Conservation (phyloP, 2,888 invertebrate genomes). For the Metalampra italica region DNA sequence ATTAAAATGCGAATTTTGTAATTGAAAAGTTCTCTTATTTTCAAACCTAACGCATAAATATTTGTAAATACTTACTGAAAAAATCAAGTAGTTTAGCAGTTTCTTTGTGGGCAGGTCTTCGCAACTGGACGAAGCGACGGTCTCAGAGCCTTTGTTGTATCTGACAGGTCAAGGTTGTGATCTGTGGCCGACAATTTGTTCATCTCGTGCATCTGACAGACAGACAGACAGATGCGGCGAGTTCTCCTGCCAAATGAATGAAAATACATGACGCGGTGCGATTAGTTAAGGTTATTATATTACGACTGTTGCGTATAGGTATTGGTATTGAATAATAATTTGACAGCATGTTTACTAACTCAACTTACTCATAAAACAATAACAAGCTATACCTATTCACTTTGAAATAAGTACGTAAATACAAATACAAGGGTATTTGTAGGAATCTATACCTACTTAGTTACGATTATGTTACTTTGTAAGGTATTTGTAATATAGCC, state of each 20-base stretch:
- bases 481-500: too few relatives aligned
- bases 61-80: not conserved
- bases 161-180: constrained; percentile 31
- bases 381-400: too few relatives aligned
- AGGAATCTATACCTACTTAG: too few relatives aligned
- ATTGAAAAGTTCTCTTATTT: too few relatives aligned
- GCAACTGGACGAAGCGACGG: constrained; percentile 4
- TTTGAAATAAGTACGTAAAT: too few relatives aligned
- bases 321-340: not conserved
- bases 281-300: not conserved
- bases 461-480: too few relatives aligned
- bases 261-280: constrained; percentile 2
- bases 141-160: constrained; percentile 7
- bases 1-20: too few relatives aligned
- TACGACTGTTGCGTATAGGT: too few relatives aligned
- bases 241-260: not conserved
- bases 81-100: not conserved
- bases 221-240: constrained; percentile 20
- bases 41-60: too few relatives aligned
- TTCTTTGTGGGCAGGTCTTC: not conserved
- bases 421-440: too few relatives aligned
- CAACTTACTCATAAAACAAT: too few relatives aligned
- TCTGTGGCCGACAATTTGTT: constrained; percentile 27
- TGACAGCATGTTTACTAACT: too few relatives aligned
- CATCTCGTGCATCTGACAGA: constrained; percentile 19